A percentile compares a stretch with the other conserved stretches of the same genome.
Evolutionary conservation across 2,797 vertebrate species (phyloP).

Genomic region (Bradypodion pumilum): DNA sequence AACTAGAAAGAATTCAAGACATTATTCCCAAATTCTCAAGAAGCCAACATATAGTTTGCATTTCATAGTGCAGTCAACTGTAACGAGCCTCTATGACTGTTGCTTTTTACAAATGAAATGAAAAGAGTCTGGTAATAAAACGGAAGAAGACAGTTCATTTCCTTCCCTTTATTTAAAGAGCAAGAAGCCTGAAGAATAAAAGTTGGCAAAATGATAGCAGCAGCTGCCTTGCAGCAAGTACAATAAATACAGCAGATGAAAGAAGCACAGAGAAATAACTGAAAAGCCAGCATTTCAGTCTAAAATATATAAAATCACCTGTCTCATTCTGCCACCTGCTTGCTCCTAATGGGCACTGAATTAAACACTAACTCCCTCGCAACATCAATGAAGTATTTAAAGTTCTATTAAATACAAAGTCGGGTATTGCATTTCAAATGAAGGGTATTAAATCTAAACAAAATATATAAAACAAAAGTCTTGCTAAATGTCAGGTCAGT

Average conservation of each 20-base stretch:
- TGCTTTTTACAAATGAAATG: slow-evolving; percentile 46
- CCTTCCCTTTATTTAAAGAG: slow-evolving; percentile 50
- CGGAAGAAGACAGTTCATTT: not conserved
- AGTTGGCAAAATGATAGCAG: slow-evolving; percentile 32
- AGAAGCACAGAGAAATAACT: slow-evolving; percentile 41
- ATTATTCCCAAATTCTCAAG: not conserved
- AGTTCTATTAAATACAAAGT: not conserved
- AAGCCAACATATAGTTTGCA: slow-evolving; percentile 9
- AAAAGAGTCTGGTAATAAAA: slow-evolving; percentile 44
- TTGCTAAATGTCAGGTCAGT: too few relatives aligned
- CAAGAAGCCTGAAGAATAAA: slow-evolving; percentile 56
- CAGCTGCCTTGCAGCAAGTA: not conserved
- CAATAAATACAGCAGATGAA: slow-evolving; percentile 26
- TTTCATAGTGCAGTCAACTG: slow-evolving; percentile 3
- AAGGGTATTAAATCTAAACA: not conserved
- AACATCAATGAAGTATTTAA: not conserved
- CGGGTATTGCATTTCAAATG: not conserved
- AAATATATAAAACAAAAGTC: not conserved
- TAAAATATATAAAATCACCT: not conserved
- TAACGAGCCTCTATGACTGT: slow-evolving; percentile 25
- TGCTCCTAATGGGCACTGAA: slow-evolving; percentile 9
- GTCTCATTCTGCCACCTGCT: slow-evolving; percentile 13
- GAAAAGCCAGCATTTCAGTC: slow-evolving; percentile 21
- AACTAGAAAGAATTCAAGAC: not conserved
- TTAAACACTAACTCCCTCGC: slow-evolving; percentile 3